A percentile compares a stretch with the other conserved stretches of the same genome.
Evolutionary conservation across 1,140 invertebrate genomes (phyloP).

Genomic region (Ceratoteleas bidentatus): DNA sequence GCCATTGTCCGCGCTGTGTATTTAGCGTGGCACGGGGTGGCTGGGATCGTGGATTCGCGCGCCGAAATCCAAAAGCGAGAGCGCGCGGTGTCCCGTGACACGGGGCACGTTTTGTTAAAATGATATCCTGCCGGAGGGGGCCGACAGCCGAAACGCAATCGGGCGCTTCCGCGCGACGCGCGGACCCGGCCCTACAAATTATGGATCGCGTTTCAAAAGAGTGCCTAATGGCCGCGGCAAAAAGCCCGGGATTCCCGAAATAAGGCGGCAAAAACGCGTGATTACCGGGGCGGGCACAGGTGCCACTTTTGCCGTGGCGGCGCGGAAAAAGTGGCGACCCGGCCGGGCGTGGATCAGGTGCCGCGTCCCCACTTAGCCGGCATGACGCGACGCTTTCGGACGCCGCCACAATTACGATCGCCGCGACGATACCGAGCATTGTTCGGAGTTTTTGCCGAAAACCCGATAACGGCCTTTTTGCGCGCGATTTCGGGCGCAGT

Average conservation of each 20-base stretch:
- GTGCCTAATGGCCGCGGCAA: conserved; percentile 12
- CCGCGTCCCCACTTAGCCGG: conserved; percentile 62
- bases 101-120: conserved; percentile 79
- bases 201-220: conserved; percentile 39
- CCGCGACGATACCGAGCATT: conserved; percentile 20
- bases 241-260: conserved; percentile 3
- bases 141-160: conserved; percentile 31
- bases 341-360: conserved; percentile 65
- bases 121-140: conserved; percentile 70
- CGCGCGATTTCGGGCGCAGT: neutral
- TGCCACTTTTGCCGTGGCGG: conserved; percentile 52
- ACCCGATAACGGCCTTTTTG: neutral
- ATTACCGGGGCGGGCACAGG: conserved; percentile 49
- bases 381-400: conserved; percentile 75
- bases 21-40: conserved; percentile 77
- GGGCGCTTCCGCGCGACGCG: conserved; percentile 13
- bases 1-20: conserved; percentile 75
- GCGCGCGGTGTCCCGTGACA: conserved; percentile 71
- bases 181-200: conserved; percentile 38
- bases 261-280: conserved; percentile 6
- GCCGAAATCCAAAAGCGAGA: conserved; percentile 49
- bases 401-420: conserved; percentile 54
- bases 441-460: neutral
- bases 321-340: conserved; percentile 60
- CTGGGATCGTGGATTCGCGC: conserved; percentile 54